phyloP scores from a whole-genome alignment of 1,140 invertebrate genomes.

The Leptinotarsa lineolata region DNA sequence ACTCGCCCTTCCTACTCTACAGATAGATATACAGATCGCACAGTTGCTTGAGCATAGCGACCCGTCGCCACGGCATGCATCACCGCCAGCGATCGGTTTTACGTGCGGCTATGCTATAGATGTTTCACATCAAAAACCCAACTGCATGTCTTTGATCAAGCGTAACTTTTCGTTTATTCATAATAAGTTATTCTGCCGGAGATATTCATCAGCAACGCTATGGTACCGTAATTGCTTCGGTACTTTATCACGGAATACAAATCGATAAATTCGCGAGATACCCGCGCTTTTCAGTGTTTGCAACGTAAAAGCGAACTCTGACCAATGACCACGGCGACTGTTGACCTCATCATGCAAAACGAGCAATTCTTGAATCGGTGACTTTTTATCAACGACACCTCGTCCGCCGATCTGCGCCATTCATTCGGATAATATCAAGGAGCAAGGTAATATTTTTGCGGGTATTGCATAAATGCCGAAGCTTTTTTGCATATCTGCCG shows the following conservation, averaged over 20 bases:
- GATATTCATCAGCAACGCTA: not conserved
- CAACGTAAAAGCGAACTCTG: conserved; percentile 1
- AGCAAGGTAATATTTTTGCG: conserved; percentile 24
- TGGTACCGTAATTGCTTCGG: not conserved
- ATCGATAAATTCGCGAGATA: conserved; percentile 1
- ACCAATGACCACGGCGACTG: conserved; percentile 9
- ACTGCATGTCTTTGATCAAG: too few relatives aligned
- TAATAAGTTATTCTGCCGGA: not conserved
- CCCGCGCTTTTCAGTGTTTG: not conserved
- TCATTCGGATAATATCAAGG: conserved; percentile 22
- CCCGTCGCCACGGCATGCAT: too few relatives aligned
- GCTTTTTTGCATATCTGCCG: conserved; percentile 5
- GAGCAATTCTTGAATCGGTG: conserved; percentile 16
- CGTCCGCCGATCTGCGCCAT: conserved; percentile 14
- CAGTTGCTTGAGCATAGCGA: too few relatives aligned
- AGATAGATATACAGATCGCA: too few relatives aligned
- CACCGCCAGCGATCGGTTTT: too few relatives aligned
- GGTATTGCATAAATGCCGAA: conserved; percentile 7
- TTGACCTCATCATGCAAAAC: conserved; percentile 17
- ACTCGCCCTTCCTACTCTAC: too few relatives aligned
- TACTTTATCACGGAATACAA: not conserved
- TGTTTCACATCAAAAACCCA: too few relatives aligned
- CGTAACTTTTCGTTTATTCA: not conserved
- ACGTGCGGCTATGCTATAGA: too few relatives aligned
- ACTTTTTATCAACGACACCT: conserved; percentile 5